These are phyloP conservation scores for Oophaga pumilio DNA, from an alignment of 2,113 vertebrate genomes.

Conservation along the genomic window DNA sequence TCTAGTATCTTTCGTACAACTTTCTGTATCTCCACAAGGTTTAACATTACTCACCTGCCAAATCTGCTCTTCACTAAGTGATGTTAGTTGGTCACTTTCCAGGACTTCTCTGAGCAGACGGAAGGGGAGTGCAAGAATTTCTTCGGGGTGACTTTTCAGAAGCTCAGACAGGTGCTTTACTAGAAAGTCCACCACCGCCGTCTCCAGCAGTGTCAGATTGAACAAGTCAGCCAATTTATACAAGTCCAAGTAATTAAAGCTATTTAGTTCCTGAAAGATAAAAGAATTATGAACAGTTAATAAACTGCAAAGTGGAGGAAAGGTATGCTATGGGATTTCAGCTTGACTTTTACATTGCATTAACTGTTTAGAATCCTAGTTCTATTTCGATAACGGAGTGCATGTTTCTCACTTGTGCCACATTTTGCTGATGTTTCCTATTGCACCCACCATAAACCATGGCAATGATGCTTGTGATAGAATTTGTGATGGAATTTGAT, in stretches of 20 bases:
- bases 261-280: slow-evolving; percentile 87
- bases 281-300: slow-evolving; percentile 58
- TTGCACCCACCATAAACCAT: neutral
- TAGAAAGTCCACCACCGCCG: slow-evolving; percentile 92
- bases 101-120: slow-evolving; percentile 92
- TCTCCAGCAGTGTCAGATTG: slow-evolving; percentile 92
- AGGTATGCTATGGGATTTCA: neutral
- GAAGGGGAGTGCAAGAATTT: slow-evolving; percentile 88
- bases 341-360: neutral
- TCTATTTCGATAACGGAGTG: neutral
- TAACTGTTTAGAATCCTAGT: neutral
- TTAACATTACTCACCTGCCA: slow-evolving; percentile 84
- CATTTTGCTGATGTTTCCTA: neutral
- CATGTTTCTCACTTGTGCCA: neutral
- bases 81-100: slow-evolving; percentile 95
- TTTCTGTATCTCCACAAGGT: neutral
- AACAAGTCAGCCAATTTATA: slow-evolving; percentile 96
- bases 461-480: no score
- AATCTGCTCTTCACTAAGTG: slow-evolving; percentile 93
- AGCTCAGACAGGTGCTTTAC: slow-evolving; percentile 95
- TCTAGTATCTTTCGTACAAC: neutral
- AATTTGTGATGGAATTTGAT: no score
- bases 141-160: slow-evolving; percentile 84
- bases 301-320: neutral
- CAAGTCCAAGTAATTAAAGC: slow-evolving; percentile 96